phyloP scores from a whole-genome alignment of 2,113 vertebrate genomes.

The Syngnathus scovelli region DNA sequence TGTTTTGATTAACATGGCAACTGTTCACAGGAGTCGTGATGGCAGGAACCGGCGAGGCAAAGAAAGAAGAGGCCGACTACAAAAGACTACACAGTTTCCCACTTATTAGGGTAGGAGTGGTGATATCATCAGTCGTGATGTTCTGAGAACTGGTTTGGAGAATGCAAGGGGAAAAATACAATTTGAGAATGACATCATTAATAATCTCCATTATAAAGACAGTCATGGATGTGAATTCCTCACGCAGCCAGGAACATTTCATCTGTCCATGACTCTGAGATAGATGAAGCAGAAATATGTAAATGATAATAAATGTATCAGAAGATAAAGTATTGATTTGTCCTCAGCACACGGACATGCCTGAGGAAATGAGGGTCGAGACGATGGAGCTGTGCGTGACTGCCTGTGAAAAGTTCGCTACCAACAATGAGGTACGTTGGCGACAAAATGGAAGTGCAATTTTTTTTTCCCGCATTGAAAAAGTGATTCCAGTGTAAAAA shows the following conservation, averaged over 20 bases:
- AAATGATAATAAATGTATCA: not conserved
- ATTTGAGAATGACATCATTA: not conserved
- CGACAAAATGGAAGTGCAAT: not conserved
- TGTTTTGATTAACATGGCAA: not conserved
- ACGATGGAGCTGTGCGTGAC: slow-evolving; percentile 95
- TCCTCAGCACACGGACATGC: slow-evolving; percentile 90
- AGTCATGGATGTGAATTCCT: not conserved
- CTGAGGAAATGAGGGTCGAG: slow-evolving; percentile 94
- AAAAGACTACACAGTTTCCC: slow-evolving; percentile 92
- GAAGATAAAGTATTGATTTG: slow-evolving; percentile 12
- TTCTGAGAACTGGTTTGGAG: not conserved
- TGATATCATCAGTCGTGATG: not conserved
- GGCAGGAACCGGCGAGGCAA: slow-evolving; percentile 84
- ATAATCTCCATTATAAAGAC: not conserved
- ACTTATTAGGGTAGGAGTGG: slow-evolving; percentile 81
- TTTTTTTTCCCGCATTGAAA: too few relatives aligned
- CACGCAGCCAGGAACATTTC: not conserved
- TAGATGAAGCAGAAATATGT: not conserved
- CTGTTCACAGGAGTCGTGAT: slow-evolving; percentile 66
- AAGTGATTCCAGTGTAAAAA: too few relatives aligned
- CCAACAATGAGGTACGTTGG: slow-evolving; percentile 67
- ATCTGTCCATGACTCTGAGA: not conserved
- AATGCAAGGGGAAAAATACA: not conserved
- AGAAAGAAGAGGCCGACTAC: slow-evolving; percentile 93
- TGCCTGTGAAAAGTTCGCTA: slow-evolving; percentile 71